Evolutionary conservation across 2,113 vertebrate species (phyloP), one percentile per base, ranked within the genome.

Genomic region (Tupaia tana): DNA sequence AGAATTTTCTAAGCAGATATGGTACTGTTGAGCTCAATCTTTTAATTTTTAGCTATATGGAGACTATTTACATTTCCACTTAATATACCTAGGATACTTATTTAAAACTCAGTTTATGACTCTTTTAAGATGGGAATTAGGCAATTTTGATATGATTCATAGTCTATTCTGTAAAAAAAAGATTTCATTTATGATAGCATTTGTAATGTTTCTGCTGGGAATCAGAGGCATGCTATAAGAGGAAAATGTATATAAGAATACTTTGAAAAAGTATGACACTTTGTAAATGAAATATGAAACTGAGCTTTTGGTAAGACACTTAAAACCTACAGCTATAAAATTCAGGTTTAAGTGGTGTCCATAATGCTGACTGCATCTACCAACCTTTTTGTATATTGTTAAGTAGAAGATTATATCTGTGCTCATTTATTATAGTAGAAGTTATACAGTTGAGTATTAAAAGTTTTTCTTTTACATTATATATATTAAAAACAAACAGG

Each of bases 281-380:
- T 97, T 97, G 96, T 97, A 97, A 97, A 96, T 91, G 98, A 88
- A 95, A 67, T 97, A 94, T 94, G 93, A 98, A 96, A 87, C 56
- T 63, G 90, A 96, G 95, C 96, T 98, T 98, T 98, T 98, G 95
- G 93, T 96, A 98, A 98, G 97, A 98, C 97, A 98, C 96, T 98
- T 97, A 97, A 98, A 97, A 96, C 92, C 85, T 97, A 97, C 88
- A 97, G 96, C 96, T 97, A 88, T 97, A 96, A 96, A 96, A 91
- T 97, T 93, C 74, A 96, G 71, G 93, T 98, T 98, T 98, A 93
- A 97, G 77, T 97, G 94, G 88, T 54, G 89, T 98, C 80, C 27
- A 19, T 97, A 96, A 95, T 88, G 91, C 12, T 97, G 82, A 98
- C 75, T 98, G 96, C 95, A 96, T 97, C 97, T 98, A 97, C 96